Percentiles rank a stretch among this genome's conserved stretches.
Conservation (phyloP, 2,113 vertebrate genomes). For the Apeltes quadracus region DNA sequence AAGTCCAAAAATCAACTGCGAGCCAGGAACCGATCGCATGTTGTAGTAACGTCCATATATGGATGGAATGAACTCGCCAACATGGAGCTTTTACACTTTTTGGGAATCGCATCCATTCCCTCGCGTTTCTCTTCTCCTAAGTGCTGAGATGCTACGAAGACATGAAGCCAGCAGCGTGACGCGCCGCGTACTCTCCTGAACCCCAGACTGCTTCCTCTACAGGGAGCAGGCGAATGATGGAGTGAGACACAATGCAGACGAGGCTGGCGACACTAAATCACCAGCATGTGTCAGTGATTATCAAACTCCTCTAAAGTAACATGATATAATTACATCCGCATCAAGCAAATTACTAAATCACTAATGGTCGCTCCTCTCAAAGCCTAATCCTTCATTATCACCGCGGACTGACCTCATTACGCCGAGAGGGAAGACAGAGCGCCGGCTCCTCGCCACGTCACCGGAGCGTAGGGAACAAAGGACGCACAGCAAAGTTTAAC, state of each 20-base stretch:
- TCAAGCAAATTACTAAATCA: conserved; percentile 73
- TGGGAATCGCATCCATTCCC: too few relatives aligned
- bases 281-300: conserved; percentile 78
- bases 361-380: conserved; percentile 65
- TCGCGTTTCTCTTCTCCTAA: neutral
- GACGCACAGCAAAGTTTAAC: too few relatives aligned
- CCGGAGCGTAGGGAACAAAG: too few relatives aligned
- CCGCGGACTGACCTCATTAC: conserved; percentile 61
- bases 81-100: too few relatives aligned
- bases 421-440: conserved; percentile 33
- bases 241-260: conserved; percentile 27
- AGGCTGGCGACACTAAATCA: conserved; percentile 64
- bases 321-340: conserved; percentile 76
- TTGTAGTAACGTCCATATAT: too few relatives aligned
- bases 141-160: neutral
- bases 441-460: neutral
- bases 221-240: conserved; percentile 17
- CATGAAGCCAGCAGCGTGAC: neutral
- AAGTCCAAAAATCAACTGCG: neutral
- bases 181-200: too few relatives aligned
- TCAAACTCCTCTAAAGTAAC: conserved; percentile 75
- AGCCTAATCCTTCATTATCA: conserved; percentile 65
- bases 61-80: too few relatives aligned
- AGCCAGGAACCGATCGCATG: neutral
- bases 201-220: neutral